phyloP scores from a whole-genome alignment of 1,140 invertebrate genomes.

The Andricus grossulariae region DNA sequence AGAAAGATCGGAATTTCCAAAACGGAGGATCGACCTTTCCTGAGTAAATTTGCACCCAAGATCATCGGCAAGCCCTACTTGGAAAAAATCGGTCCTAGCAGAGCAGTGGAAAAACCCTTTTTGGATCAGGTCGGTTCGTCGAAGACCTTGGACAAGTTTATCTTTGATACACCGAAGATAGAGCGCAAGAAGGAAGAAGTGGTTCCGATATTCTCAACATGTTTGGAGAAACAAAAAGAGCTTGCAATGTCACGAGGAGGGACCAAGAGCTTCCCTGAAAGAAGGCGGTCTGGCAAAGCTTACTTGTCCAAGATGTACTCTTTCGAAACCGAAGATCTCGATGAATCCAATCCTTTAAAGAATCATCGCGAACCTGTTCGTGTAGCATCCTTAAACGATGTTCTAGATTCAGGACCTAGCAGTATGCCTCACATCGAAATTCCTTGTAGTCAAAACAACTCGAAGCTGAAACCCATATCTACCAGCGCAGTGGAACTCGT shows the following conservation, averaged over 20 bases:
- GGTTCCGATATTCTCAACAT: slow-evolving; percentile 33
- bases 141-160: slow-evolving; percentile 70
- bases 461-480: slow-evolving; percentile 28
- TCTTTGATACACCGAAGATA: slow-evolving; percentile 55
- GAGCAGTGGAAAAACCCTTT: slow-evolving; percentile 67
- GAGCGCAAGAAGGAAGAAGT: slow-evolving; percentile 32
- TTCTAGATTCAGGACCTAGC: slow-evolving; percentile 62
- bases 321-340: slow-evolving; percentile 71
- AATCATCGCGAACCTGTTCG: slow-evolving; percentile 59
- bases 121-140: slow-evolving; percentile 70
- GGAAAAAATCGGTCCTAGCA: slow-evolving; percentile 70
- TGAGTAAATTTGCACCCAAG: slow-evolving; percentile 64
- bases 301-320: slow-evolving; percentile 71
- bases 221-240: slow-evolving; percentile 7
- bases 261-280: slow-evolving; percentile 47
- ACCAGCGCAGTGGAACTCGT: slow-evolving; percentile 58
- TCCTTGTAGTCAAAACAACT: slow-evolving; percentile 34
- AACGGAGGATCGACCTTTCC: slow-evolving; percentile 70
- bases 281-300: slow-evolving; percentile 65
- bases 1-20: slow-evolving; percentile 72
- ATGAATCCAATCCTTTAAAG: slow-evolving; percentile 51
- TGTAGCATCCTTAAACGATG: slow-evolving; percentile 64
- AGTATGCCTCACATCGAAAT: slow-evolving; percentile 63
- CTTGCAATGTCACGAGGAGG: slow-evolving; percentile 33
- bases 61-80: slow-evolving; percentile 72